Percentiles rank a stretch among this genome's conserved stretches.
Evolutionary conservation across 2,797 vertebrate species (phyloP).

Genomic region (Kryptolebias ocellatus): DNA sequence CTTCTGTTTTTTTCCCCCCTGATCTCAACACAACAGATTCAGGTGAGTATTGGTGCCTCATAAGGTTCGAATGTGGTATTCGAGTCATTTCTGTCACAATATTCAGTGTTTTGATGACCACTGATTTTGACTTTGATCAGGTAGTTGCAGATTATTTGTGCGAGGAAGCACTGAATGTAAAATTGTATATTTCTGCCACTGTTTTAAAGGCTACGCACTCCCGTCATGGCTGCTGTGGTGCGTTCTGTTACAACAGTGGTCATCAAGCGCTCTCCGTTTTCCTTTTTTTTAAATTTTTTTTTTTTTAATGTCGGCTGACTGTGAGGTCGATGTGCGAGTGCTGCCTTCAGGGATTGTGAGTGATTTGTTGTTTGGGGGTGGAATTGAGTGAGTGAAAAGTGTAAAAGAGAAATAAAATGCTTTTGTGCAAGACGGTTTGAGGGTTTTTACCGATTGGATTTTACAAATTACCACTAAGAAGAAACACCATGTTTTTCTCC

Average conservation of each 20-base stretch:
- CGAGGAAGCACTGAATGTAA: background rate
- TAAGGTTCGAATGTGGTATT: slow-evolving; percentile 47
- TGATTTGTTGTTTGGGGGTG: slow-evolving; percentile 62
- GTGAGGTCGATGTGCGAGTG: slow-evolving; percentile 50
- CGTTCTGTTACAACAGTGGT: slow-evolving; percentile 46
- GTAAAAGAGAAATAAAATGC: too few relatives aligned
- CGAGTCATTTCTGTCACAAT: slow-evolving; percentile 41
- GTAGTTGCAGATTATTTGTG: background rate
- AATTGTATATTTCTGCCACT: background rate
- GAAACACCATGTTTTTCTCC: slow-evolving; percentile 3
- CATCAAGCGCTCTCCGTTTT: slow-evolving; percentile 66
- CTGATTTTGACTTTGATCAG: slow-evolving; percentile 23
- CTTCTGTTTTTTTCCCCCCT: slow-evolving; percentile 49
- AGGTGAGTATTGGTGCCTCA: slow-evolving; percentile 74
- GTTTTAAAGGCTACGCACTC: background rate
- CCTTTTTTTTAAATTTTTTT: slow-evolving; percentile 9
- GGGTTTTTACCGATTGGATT: slow-evolving; percentile 63
- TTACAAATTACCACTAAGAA: slow-evolving; percentile 46
- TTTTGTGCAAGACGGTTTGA: slow-evolving; percentile 22
- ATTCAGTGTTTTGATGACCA: slow-evolving; percentile 66
- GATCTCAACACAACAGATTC: slow-evolving; percentile 71
- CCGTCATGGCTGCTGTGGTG: slow-evolving; percentile 7
- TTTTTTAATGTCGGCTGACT: slow-evolving; percentile 34
- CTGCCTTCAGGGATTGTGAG: slow-evolving; percentile 45
- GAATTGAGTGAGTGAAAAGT: slow-evolving; percentile 49